These are phyloP conservation scores for Morus bassanus DNA, from an alignment of 2,797 vertebrate species.

Conservation along the genomic window DNA sequence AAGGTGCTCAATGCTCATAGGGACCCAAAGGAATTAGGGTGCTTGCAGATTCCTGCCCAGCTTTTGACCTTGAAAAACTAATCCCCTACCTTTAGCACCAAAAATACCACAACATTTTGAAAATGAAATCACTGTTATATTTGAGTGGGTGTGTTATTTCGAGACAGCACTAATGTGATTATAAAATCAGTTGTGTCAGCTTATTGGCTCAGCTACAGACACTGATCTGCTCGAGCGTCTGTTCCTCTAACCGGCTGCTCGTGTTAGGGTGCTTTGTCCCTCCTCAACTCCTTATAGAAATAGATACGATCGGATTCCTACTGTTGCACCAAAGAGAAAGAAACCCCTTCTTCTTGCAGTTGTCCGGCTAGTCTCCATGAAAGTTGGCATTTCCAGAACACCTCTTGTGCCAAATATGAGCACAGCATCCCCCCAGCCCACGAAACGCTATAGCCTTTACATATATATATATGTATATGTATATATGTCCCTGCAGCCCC, in stretches of 20 bases:
- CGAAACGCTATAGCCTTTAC: background rate
- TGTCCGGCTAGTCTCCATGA: background rate
- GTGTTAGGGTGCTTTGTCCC: background rate
- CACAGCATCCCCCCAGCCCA: background rate
- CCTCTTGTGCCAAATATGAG: background rate
- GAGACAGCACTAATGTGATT: conserved; percentile 57
- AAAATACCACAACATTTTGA: conserved; percentile 42
- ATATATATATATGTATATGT: rapidly evolving
- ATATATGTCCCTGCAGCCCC: background rate
- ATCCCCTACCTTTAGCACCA: conserved; percentile 26
- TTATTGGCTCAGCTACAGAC: conserved; percentile 60
- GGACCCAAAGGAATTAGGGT: background rate
- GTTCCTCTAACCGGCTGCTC: conserved; percentile 30
- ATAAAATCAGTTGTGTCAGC: conserved; percentile 64
- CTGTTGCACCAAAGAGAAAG: background rate
- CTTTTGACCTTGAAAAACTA: background rate
- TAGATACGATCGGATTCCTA: background rate
- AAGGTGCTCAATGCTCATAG: background rate
- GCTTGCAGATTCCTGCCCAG: background rate
- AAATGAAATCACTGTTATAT: conserved; percentile 53
- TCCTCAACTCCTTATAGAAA: background rate
- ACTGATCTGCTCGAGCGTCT: conserved; percentile 43
- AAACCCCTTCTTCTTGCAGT: background rate
- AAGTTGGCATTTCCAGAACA: background rate
- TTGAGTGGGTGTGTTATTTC: conserved; percentile 59